Conservation (phyloP, 2,113 vertebrate species). For the Stigmatopora argus region DNA sequence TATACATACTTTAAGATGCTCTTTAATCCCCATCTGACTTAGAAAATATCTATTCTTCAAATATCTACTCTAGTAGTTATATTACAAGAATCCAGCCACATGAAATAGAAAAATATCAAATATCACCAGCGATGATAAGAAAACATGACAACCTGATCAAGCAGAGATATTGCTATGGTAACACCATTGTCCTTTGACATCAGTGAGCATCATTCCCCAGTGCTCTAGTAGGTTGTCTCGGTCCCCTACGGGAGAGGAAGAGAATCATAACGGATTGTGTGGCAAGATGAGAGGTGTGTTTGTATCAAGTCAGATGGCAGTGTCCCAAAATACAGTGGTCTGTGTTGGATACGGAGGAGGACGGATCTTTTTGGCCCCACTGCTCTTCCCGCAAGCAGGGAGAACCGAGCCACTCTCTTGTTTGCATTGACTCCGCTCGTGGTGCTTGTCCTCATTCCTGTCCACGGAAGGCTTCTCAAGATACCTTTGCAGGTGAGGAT, state of each 20-base stretch:
- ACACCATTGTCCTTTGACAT: constrained; percentile 67
- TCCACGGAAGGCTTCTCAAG: constrained; percentile 50
- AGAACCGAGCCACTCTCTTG: constrained; percentile 84
- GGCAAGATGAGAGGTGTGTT: constrained; percentile 37
- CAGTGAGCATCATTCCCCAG: constrained; percentile 40
- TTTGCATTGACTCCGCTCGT: constrained; percentile 74
- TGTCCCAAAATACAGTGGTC: constrained; percentile 94
- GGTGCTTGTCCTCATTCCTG: constrained; percentile 47
- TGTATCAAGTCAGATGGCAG: constrained; percentile 81
- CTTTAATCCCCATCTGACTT: constrained; percentile 66
- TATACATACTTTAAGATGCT: constrained; percentile 65
- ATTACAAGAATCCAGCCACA: constrained; percentile 71
- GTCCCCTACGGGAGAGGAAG: constrained; percentile 28
- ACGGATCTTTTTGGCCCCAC: constrained; percentile 84
- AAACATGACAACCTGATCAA: constrained; percentile 74
- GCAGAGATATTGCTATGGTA: constrained; percentile 76
- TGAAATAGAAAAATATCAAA: constrained; percentile 78
- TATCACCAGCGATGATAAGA: constrained; percentile 74
- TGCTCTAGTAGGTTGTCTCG: constrained; percentile 42
- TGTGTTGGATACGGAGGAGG: constrained; percentile 91
- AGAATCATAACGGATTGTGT: constrained; percentile 34
- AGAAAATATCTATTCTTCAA: constrained; percentile 78
- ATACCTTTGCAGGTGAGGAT: constrained; percentile 77
- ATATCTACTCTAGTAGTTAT: constrained; percentile 75
- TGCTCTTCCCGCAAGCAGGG: constrained; percentile 84